A percentile compares a stretch with the other conserved stretches of the same genome.
These are phyloP conservation scores for Diorhabda carinulata DNA, from an alignment of 1,140 invertebrate species.

Conservation along the genomic window DNA sequence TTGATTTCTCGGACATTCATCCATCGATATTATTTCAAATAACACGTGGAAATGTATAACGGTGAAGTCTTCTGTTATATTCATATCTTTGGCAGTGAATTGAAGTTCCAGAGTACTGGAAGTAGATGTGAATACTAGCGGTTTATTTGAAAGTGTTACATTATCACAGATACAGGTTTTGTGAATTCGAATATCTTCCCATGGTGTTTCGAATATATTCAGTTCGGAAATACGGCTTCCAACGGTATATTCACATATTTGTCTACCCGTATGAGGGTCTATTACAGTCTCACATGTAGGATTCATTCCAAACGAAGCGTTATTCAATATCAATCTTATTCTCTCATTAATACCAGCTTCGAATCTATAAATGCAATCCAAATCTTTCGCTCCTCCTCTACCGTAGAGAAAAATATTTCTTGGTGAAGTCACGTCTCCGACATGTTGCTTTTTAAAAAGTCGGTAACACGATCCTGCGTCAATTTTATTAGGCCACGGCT, in stretches of 20 bases:
- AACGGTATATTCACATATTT: conserved; percentile 53
- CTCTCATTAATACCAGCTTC: conserved; percentile 63
- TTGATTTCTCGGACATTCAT: conserved; percentile 62
- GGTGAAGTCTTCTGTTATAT: conserved; percentile 66
- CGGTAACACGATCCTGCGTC: conserved; percentile 50
- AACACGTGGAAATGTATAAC: conserved; percentile 64
- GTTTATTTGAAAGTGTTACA: conserved; percentile 52
- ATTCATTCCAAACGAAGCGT: conserved; percentile 65
- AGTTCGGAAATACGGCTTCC: conserved; percentile 56
- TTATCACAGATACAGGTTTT: conserved; percentile 70
- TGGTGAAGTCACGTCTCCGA: conserved; percentile 63
- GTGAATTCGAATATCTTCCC: conserved; percentile 59
- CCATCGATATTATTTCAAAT: conserved; percentile 61
- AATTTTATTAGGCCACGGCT: conserved; percentile 55
- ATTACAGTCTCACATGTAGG: conserved; percentile 63
- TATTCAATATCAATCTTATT: conserved; percentile 64
- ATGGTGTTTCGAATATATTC: conserved; percentile 61
- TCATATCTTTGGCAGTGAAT: conserved; percentile 61
- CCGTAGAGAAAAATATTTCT: conserved; percentile 74
- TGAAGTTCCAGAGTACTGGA: conserved; percentile 60
- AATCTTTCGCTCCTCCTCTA: conserved; percentile 64
- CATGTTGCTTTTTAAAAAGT: conserved; percentile 54
- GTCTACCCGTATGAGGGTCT: conserved; percentile 61
- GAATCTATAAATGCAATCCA: conserved; percentile 72
- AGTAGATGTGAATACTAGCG: conserved; percentile 61